phyloP scores from a whole-genome alignment of 2,888 invertebrate species.

The Hyalella azteca region DNA sequence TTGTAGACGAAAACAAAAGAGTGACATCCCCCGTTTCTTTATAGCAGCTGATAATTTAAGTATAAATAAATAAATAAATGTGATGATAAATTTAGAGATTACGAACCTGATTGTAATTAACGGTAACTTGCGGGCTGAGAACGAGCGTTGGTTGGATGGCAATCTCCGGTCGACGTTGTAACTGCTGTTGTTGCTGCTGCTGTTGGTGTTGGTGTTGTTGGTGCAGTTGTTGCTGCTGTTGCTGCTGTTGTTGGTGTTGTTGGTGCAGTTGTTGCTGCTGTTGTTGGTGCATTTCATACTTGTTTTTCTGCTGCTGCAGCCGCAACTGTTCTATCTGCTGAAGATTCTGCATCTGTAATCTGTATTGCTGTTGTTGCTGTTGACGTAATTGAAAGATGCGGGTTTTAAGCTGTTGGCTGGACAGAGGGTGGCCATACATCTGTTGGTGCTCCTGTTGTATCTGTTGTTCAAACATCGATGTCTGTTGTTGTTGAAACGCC shows the following conservation, averaged over 20 bases:
- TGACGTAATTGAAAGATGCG: conserved; percentile 33
- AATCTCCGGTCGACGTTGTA: conserved; percentile 29
- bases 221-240: conserved; percentile 21
- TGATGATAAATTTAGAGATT: no score
- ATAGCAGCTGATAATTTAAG: background rate
- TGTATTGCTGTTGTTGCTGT: conserved; percentile 15
- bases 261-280: conserved; percentile 40
- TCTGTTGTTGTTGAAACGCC: conserved; percentile 6
- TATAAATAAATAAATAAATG: no score
- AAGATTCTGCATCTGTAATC: no score
- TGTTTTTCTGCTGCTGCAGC: conserved; percentile 38
- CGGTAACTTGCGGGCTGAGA: conserved; percentile 55
- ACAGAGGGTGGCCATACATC: conserved; percentile 16
- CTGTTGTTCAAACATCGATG: background rate
- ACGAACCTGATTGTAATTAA: conserved; percentile 57
- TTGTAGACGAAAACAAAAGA: background rate
- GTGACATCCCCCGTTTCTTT: background rate
- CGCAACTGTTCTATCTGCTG: conserved; percentile 36
- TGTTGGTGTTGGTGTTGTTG: conserved; percentile 39
- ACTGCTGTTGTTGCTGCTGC: conserved; percentile 25
- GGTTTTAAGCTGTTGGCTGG: conserved; percentile 13
- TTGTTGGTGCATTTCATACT: background rate
- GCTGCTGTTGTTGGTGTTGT: conserved; percentile 4
- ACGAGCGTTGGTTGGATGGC: conserved; percentile 54
- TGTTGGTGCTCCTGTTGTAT: conserved; percentile 25